phyloP scores from a whole-genome alignment of 2,113 vertebrate genomes.

The Grammomys dolichurus region DNA sequence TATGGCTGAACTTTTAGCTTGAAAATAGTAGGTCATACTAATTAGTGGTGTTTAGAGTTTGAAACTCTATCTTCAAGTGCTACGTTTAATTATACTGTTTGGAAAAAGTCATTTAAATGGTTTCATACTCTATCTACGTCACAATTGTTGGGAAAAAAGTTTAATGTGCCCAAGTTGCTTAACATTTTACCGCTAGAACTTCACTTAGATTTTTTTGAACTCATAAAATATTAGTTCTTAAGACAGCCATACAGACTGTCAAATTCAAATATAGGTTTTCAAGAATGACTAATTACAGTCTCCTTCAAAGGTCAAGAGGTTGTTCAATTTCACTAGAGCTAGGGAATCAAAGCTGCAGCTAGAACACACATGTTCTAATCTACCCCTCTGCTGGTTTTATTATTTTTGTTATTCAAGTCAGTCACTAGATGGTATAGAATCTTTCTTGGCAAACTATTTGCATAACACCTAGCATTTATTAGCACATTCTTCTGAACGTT shows the following conservation, averaged over 20 bases:
- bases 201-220: slow-evolving; percentile 26
- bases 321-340: not conserved
- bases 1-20: slow-evolving; percentile 10
- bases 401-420: not conserved
- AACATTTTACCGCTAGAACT: not conserved
- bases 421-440: not conserved
- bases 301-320: not conserved
- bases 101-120: slow-evolving; percentile 3
- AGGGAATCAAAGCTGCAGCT: not conserved
- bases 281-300: not conserved
- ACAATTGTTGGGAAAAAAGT: not conserved
- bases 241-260: slow-evolving; percentile 1
- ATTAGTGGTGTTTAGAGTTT: not conserved
- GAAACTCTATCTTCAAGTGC: not conserved
- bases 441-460: slow-evolving; percentile 9
- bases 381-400: not conserved
- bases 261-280: slow-evolving; percentile 31
- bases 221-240: slow-evolving; percentile 25
- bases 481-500: slow-evolving; percentile 40
- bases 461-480: slow-evolving; percentile 9
- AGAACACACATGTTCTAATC: not conserved
- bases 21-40: not conserved
- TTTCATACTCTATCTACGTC: not conserved
- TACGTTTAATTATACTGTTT: not conserved
- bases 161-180: not conserved